phyloP scores from a whole-genome alignment of 2,888 invertebrate species.

The Machimus atricapillus region DNA sequence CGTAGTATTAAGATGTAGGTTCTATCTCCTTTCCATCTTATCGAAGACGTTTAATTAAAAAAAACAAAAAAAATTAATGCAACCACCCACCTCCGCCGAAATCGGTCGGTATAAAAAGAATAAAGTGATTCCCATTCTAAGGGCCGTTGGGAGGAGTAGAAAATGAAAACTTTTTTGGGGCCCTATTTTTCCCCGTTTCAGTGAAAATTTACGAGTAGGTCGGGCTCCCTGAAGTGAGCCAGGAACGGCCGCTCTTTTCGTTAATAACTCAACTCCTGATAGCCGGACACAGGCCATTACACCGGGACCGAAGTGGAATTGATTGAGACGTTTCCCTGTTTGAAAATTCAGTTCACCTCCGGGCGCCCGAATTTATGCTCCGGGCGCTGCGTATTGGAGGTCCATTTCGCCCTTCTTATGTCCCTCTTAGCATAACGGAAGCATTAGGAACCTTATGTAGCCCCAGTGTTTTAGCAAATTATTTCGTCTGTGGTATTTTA shows the following conservation, averaged over 20 bases:
- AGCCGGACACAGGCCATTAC: conserved; percentile 37
- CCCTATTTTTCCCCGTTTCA: background rate
- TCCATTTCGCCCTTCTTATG: conserved; percentile 26
- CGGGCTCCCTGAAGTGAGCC: background rate
- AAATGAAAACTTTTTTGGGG: background rate
- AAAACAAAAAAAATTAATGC: background rate
- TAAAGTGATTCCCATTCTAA: background rate
- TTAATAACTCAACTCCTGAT: conserved; percentile 8
- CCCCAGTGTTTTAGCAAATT: conserved; percentile 33
- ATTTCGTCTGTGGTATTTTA: conserved; percentile 20
- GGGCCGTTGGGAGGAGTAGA: background rate
- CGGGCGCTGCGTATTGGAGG: background rate
- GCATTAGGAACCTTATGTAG: conserved; percentile 15
- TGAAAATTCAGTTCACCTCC: conserved; percentile 39
- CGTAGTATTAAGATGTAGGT: background rate
- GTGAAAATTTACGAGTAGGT: conserved; percentile 21
- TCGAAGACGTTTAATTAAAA: conserved; percentile 11
- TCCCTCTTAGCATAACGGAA: conserved; percentile 31
- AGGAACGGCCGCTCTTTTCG: background rate
- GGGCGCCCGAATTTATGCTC: conserved; percentile 9
- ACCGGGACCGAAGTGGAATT: conserved; percentile 27
- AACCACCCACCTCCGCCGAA: background rate
- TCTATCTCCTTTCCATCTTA: background rate
- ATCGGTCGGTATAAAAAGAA: background rate
- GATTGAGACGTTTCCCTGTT: conserved; percentile 34